Evolutionary conservation across 2,797 vertebrate genomes (phyloP), one percentile per base, ranked within the genome.

Genomic region (Sternotherus odoratus): DNA sequence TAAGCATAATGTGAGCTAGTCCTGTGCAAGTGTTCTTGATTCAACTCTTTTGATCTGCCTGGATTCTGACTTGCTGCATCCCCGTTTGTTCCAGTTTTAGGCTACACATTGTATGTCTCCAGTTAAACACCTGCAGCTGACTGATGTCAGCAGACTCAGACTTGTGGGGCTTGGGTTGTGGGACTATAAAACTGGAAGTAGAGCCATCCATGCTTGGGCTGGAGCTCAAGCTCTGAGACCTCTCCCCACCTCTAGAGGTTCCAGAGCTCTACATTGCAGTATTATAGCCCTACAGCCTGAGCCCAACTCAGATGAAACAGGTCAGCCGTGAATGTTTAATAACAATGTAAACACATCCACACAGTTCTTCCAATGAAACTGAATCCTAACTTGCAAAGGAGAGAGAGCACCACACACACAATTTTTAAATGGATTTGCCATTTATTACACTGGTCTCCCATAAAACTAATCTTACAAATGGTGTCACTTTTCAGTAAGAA

Each of bases 111-210:
- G 9, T 66, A 36, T 66, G n/a, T 11, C 19, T 23, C 21, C 63
- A 66, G 17, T 66, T 36, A 66, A 21, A 36, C 3, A 23, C n/a
- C 19, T 8, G 33, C 19, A 5, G 5, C n/a, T 66, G n/a, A n/a
- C 63, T 19, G 5, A 36, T 23, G n/a, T 66, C 63, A 21, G 3
- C n/a, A 19, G 17, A 21, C 33, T 36, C 10, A 36, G n/a, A n/a
- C n/a, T 36, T 1, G 10, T 4, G 1, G 19, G 19, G 17, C 19
- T 66, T 5, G 4, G n/a, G 63, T 19, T 36, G n/a, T n/a, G n/a
- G n/a, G 17, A 23, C 19, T 66, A 66, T 66, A 66, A 36, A 63
- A 36, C 19, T 66, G n/a, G n/a, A 66, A 66, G 19, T 36, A 21
- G 36, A 66, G n/a, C 11, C n/a, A 36, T 66, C 63, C 10, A 36